Evolutionary conservation across 2,888 invertebrate genomes (phyloP).

Genomic region (Linyphia triangularis): DNA sequence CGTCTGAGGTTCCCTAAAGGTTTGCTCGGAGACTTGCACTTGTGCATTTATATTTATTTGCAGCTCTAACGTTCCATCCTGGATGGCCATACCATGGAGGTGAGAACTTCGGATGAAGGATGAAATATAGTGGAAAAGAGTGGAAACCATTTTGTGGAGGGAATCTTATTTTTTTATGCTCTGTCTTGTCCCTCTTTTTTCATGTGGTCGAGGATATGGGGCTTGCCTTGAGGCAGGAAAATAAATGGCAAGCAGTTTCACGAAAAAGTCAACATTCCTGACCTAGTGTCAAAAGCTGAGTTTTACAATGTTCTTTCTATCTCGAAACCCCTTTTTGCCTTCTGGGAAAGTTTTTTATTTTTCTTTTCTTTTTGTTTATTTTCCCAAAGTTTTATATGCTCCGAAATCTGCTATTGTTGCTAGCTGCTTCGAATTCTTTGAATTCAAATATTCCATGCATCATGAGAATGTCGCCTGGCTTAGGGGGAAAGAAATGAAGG

Average conservation of each 20-base stretch:
- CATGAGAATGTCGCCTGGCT: constrained; percentile 33
- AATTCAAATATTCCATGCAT: constrained; percentile 73
- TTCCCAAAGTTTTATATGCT: constrained; percentile 68
- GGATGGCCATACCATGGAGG: constrained; percentile 70
- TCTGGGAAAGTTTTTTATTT: constrained; percentile 63
- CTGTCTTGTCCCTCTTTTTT: constrained; percentile 1
- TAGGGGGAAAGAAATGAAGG: background rate
- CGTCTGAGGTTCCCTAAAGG: constrained; percentile 68
- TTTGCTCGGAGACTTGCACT: constrained; percentile 68
- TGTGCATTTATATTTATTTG: constrained; percentile 75
- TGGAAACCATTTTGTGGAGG: constrained; percentile 63
- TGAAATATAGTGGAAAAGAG: constrained; percentile 65
- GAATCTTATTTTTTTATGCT: constrained; percentile 41
- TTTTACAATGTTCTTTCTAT: constrained; percentile 74
- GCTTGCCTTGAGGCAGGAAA: constrained; percentile 65
- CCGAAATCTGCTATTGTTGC: constrained; percentile 20
- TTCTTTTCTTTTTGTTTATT: constrained; percentile 23
- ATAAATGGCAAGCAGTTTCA: constrained; percentile 72
- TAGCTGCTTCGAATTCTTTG: constrained; percentile 32
- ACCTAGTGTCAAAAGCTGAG: constrained; percentile 74
- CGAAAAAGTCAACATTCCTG: constrained; percentile 74
- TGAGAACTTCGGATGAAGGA: constrained; percentile 63
- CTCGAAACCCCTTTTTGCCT: constrained; percentile 65
- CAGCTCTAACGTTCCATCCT: constrained; percentile 72
- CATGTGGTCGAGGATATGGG: constrained; percentile 60